Evolutionary conservation across 2,888 invertebrate species (phyloP), one percentile per base, ranked within the genome.

Genomic region (Platycheirus rosarum): DNA sequence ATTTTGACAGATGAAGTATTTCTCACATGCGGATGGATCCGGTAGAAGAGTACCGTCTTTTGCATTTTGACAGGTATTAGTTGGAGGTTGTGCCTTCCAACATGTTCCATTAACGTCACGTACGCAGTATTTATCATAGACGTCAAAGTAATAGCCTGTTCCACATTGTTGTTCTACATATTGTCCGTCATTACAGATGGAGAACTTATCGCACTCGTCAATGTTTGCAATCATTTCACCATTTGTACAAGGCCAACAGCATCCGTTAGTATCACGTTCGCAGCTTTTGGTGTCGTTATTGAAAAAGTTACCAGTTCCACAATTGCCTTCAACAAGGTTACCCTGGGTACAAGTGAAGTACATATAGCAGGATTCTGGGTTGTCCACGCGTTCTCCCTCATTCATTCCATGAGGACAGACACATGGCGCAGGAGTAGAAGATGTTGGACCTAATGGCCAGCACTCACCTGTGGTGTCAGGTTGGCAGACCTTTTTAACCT

Each of bases 121-220:
- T 1, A 44, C 35, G 23, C 82, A 82, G 11, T 77, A 76, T n/a
- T 77, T 71, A 1, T 55, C 35, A 11, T 63, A 20, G 0, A 23
- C 2, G 23, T 89, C 74, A 46, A 86, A 89, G 6, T 85, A 51
- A 44, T 89, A 87, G 8, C 88, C 88, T 1, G 63, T 68, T 2
- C 88, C 88, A 29, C 89, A 89, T 18, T 84, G 68, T 4, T 86
- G 85, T 9, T 85, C 49, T 0, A 73, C 37, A 35, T 80, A 55
- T n/a, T 23, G 46, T 2, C 77, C 85, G 1, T 74, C 57, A 13
- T 79, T 66, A 48, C 85, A 85, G 7, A 84, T 75, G 16, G 48
- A 77, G 26, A 84, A 85, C 13, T 73, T 73, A 26, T 80, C 79
- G 29, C 69, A 66, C 20, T 80, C 57, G 16, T 16, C 46, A 2